phyloP scores from a whole-genome alignment of 2,113 vertebrate species.

The Gorsachius goisagi region DNA sequence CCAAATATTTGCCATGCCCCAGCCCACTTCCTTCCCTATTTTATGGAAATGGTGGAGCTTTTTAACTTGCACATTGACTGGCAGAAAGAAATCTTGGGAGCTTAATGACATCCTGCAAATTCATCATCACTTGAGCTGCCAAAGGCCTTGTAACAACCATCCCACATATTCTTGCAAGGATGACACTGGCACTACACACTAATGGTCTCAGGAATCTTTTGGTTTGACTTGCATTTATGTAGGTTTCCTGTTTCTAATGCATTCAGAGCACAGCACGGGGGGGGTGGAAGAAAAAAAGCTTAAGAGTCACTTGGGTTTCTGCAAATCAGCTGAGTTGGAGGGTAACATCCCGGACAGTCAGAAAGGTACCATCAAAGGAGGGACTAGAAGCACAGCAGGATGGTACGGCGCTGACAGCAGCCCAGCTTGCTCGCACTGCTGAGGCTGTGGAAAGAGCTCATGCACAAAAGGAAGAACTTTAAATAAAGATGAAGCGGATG shows the following conservation, averaged over 20 bases:
- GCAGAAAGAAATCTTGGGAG: neutral
- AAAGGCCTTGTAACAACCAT: neutral
- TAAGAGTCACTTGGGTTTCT: neutral
- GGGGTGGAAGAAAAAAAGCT: neutral
- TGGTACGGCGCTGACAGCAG: neutral
- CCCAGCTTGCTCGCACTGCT: neutral
- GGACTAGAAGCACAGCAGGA: constrained; percentile 14
- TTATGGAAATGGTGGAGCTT: neutral
- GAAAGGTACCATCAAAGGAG: neutral
- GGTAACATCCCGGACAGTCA: neutral
- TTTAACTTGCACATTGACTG: neutral
- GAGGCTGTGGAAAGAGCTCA: neutral
- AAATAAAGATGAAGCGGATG: constrained; percentile 49
- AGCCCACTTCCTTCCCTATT: neutral
- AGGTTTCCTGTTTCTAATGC: neutral
- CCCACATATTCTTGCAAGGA: neutral
- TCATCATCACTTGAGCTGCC: neutral
- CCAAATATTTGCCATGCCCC: neutral
- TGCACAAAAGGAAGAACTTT: constrained; percentile 20
- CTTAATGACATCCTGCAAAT: constrained; percentile 29
- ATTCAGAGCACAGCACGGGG: neutral
- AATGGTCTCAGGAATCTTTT: neutral
- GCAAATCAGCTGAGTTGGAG: neutral
- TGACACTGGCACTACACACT: neutral
- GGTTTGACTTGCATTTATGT: neutral